Evolutionary conservation across 2,888 invertebrate species (phyloP).

Genomic region (Cryptus viduatorius): DNA sequence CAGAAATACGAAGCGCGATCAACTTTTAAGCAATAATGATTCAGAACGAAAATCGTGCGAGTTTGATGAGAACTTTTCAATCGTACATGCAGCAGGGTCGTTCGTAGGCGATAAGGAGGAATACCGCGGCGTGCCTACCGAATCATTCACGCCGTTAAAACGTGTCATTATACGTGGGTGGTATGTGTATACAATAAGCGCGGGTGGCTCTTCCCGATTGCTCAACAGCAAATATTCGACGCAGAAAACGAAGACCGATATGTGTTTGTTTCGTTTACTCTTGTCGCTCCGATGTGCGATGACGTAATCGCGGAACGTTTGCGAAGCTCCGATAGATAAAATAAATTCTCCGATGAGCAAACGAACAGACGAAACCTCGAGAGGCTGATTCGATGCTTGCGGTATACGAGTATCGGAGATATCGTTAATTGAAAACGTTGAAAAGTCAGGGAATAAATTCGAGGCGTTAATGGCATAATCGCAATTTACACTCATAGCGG

Average conservation of each 20-base stretch:
- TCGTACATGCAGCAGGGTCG: neutral
- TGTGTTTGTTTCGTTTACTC: constrained; percentile 45
- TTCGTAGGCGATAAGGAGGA: neutral
- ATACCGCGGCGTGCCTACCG: neutral
- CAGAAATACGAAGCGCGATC: too few species aligned
- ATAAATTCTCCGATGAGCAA: constrained; percentile 45
- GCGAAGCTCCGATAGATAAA: constrained; percentile 43
- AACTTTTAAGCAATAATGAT: too few species aligned
- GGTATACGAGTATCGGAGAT: neutral
- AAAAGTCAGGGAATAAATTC: constrained; percentile 36
- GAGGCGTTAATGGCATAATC: constrained; percentile 23
- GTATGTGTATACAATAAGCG: constrained; percentile 32
- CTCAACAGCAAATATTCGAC: constrained; percentile 34
- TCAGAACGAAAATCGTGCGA: too few species aligned
- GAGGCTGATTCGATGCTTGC: neutral
- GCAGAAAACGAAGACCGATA: constrained; percentile 19
- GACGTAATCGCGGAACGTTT: constrained; percentile 64
- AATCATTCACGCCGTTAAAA: constrained; percentile 18
- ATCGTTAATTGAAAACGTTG: constrained; percentile 51
- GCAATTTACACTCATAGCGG: constrained; percentile 12
- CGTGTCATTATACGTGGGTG: constrained; percentile 13
- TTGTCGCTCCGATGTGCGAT: constrained; percentile 12
- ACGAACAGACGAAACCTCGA: constrained; percentile 2
- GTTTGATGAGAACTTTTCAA: neutral
- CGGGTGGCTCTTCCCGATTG: constrained; percentile 9